These are phyloP conservation scores for Gallinago stenura DNA, from an alignment of 2,797 vertebrate genomes.

Conservation along the genomic window DNA sequence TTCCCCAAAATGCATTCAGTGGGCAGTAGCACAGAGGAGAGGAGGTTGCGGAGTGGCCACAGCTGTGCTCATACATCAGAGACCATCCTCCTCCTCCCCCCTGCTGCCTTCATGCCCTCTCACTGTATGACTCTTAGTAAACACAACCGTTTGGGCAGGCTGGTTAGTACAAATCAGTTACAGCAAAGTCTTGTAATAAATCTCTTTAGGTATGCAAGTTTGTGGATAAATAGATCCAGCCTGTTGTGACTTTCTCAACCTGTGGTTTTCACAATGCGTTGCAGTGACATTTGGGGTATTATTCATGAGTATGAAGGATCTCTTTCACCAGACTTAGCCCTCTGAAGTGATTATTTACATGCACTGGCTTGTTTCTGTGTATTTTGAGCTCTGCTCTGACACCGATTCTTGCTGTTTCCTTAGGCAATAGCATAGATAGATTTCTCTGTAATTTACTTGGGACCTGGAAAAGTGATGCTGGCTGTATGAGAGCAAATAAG, in stretches of 20 bases:
- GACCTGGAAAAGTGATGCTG: not conserved
- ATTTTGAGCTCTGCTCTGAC: slow-evolving; percentile 7
- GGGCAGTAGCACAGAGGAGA: not conserved
- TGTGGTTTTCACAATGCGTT: not conserved
- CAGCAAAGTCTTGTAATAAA: not conserved
- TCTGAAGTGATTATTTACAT: not conserved
- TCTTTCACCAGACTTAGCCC: not conserved
- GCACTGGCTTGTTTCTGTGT: not conserved
- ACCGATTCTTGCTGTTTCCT: not conserved
- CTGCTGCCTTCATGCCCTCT: not conserved
- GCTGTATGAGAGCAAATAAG: not conserved
- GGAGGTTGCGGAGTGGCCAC: rapidly evolving
- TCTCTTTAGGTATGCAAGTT: not conserved
- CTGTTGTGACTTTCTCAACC: not conserved
- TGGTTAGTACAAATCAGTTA: not conserved
- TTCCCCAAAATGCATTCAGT: not conserved
- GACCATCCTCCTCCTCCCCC: not conserved
- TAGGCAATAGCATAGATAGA: not conserved
- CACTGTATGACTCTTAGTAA: not conserved
- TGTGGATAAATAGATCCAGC: not conserved
- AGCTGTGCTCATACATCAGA: not conserved
- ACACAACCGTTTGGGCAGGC: not conserved
- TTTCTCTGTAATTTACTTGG: slow-evolving; percentile 25
- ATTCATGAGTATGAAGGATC: not conserved
- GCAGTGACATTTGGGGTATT: not conserved